phyloP scores from a whole-genome alignment of 2,888 invertebrate genomes.

The Mesorhabditis belari region DNA sequence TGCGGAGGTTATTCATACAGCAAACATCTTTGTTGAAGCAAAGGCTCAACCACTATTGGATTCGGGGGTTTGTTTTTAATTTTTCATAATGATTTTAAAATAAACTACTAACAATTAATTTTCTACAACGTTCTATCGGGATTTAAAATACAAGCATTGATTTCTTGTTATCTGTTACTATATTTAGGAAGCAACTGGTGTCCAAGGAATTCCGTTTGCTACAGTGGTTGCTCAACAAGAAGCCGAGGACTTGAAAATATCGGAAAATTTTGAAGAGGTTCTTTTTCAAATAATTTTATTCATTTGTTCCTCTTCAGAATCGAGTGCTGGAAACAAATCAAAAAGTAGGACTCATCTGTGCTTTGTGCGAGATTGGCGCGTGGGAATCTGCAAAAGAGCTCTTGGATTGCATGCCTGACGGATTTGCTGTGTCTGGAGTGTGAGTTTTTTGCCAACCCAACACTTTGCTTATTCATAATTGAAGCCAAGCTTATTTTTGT shows the following conservation, averaged over 20 bases:
- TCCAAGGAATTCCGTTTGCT: conserved; percentile 22
- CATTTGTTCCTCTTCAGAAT: conserved; percentile 17
- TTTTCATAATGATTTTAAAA: neutral
- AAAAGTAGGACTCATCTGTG: conserved; percentile 84
- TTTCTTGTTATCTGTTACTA: too few relatives aligned
- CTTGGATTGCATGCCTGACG: conserved; percentile 73
- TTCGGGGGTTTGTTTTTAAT: neutral
- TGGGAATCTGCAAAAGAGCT: conserved; percentile 79
- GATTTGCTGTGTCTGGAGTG: conserved; percentile 44
- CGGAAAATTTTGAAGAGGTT: conserved; percentile 52
- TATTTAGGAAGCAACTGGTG: too few relatives aligned
- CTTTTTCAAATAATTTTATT: neutral
- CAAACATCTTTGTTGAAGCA: conserved; percentile 7
- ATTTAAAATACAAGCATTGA: too few relatives aligned
- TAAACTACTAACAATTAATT: too few relatives aligned
- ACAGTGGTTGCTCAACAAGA: conserved; percentile 32
- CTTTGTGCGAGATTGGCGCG: conserved; percentile 76
- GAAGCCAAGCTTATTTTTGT: too few relatives aligned
- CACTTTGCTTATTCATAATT: too few relatives aligned
- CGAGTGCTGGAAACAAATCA: conserved; percentile 65
- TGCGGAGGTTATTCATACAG: conserved; percentile 27
- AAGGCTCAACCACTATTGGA: neutral
- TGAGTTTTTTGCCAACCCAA: conserved; percentile 7
- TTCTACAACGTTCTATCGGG: too few relatives aligned
- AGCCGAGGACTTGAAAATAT: conserved; percentile 25